Conservation (phyloP, 2,113 vertebrate genomes). For the Tachysurus vachellii region DNA sequence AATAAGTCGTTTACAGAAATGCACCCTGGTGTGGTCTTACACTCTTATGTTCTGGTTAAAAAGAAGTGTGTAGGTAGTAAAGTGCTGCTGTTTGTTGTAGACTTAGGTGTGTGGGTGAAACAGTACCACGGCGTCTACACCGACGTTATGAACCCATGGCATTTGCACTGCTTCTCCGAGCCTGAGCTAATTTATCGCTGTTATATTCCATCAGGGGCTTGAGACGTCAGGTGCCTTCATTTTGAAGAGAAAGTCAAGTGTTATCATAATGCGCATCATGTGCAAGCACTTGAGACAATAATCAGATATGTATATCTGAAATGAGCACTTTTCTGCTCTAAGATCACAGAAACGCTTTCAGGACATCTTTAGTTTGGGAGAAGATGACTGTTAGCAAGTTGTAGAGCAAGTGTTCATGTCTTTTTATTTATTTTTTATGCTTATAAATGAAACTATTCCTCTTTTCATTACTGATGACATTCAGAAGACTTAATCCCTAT, state of each 20-base stretch:
- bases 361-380: neutral
- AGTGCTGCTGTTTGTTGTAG: conserved; percentile 13
- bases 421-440: neutral
- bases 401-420: neutral
- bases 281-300: conserved; percentile 16
- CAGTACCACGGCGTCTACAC: neutral
- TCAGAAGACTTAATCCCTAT: neutral
- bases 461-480: neutral
- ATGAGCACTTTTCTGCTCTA: conserved; percentile 27
- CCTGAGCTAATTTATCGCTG: conserved; percentile 7
- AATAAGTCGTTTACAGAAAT: neutral
- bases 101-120: conserved; percentile 16
- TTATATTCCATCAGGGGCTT: neutral
- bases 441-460: neutral
- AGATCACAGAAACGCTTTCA: neutral
- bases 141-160: conserved; percentile 18
- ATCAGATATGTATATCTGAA: conserved; percentile 28
- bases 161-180: conserved; percentile 22
- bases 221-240: neutral
- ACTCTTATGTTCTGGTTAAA: neutral
- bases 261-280: conserved; percentile 13
- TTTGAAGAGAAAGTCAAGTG: conserved; percentile 27
- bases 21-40: neutral
- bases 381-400: neutral
- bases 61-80: conserved; percentile 24